Base-by-base conservation (phyloP, 2,888 invertebrate genomes). In the Dynastes hyllus region DNA sequence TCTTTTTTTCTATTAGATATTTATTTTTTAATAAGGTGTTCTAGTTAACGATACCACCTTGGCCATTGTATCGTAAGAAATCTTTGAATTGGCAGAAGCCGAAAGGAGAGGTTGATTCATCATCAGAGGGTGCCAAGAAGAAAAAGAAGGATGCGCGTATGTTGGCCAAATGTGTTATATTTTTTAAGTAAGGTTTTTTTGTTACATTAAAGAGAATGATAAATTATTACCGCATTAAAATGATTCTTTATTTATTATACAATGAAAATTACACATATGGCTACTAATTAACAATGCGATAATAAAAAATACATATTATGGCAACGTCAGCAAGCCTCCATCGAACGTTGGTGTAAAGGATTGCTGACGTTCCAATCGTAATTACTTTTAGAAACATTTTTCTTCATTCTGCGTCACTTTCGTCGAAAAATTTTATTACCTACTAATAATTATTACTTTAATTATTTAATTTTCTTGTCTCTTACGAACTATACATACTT, bases 51-150 rank as follows among this genome's bases (percentile, higher is more conserved):
- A 93, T 98, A 85, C 98, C 98, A 37, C 97, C 98, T n/a, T 98
- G 98, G 98, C 97, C 98, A 0, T 95, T 98, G 93, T 98, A 97
- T 86, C 92, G 97, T 81, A 93, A 93, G 81, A 96, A 96, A 86
- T 94, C 97, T 1, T 90, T 98, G 4, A 94, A 94, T 81, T 98
- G 98, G 98, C 97, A 96, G 87, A 96, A 96, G 87, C 93, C 95
- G 3, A 90, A 92, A 77, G 90, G 89, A 67, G 90, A 91, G 80
- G 82, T 82, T 8, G 86, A 86, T 63, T 80, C 55, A 4, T 3
- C 84, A 16, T 82, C 80, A 53, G 82, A 81, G 9, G 78, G 76
- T 29, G 79, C 81, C 22, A 85, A 85, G 58, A 86, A 86, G 79
- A 84, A 87, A 81, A 88, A 88, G 82, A 84, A 83, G 80, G 84